Base-by-base conservation (phyloP, 2,888 invertebrate genomes). In the Drosophila quasianomalipes region DNA sequence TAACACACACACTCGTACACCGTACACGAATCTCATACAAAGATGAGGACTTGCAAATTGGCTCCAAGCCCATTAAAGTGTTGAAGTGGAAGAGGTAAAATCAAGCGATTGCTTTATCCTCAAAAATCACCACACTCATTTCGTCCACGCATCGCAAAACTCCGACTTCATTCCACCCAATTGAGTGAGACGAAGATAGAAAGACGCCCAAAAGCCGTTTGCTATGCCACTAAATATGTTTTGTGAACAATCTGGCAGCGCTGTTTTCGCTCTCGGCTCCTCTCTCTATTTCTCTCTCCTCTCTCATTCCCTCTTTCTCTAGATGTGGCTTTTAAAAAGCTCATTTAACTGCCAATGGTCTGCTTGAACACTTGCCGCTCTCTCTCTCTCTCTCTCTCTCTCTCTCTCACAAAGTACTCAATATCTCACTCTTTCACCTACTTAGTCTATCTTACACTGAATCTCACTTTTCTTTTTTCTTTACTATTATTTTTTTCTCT, bases 81-180 rank as follows among this genome's bases (percentile, higher is more conserved):
- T 86, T 91, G 77, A 92, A 92, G 82, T 92, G 92, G 84, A 92
- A 92, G 83, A 92, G 92, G 92, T 92, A 92, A 92, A 37, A 14
- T 52, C 49, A 58, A 51, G 26, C 57, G 39, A 51, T 28, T 49
- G 58, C 28, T 65, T 65, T 30, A 62, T 26, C 30, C 47, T 19
- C 63, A 39, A 33, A 31, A 64, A 66, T 52, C 54, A 28, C 51
- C 59, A 59, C 52, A 30, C 31, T 39, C 74, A 73, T 52, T 54
- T 47, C 4, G 53, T 66, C 65, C n/a, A 22, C 30, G 51, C 53
- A 73, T 57, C n/a, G 22, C 44, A 44, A 59, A 60, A 33, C 28
- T 49, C 16, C 26, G 7, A 41, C 41, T 28, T 16, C 16, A 37
- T 51, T 63, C 0, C 41, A 35, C 33, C 12, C 39, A 22, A 68